Evolutionary conservation across 2,797 vertebrate species (phyloP).

Genomic region (Borostomias antarcticus): DNA sequence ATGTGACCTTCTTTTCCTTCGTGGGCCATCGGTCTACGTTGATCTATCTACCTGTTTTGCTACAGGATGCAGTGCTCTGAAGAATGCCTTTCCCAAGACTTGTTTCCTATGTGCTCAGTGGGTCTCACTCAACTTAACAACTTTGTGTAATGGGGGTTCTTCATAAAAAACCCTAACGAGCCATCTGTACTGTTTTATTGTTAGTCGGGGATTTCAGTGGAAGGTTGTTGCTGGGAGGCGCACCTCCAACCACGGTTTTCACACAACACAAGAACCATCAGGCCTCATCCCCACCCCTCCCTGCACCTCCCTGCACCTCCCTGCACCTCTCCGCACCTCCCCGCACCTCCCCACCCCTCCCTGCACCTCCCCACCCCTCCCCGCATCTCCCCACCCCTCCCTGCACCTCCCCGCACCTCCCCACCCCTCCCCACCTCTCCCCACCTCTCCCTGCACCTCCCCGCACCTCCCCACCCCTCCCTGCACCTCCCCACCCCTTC

Average conservation of each 20-base stretch:
- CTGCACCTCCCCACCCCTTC: conserved; percentile 15
- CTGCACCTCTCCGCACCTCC: conserved; percentile 1
- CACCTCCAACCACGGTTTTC: conserved; percentile 9
- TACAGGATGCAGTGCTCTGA: conserved; percentile 5
- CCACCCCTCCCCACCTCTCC: too few relatives aligned
- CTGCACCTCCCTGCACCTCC: neutral
- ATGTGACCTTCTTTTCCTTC: conserved; percentile 35
- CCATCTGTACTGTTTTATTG: conserved; percentile 34
- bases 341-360: conserved; percentile 14
- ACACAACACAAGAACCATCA: neutral
- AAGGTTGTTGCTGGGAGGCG: neutral
- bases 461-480: too few relatives aligned
- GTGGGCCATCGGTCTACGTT: conserved; percentile 25
- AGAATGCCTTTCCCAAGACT: conserved; percentile 18
- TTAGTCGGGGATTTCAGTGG: neutral
- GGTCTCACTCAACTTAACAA: conserved; percentile 32
- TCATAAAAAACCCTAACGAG: conserved; percentile 35
- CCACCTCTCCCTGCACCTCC: conserved; percentile 2
- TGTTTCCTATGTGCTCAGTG: conserved; percentile 17
- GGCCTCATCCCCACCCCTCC: conserved; percentile 8
- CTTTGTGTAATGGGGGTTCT: conserved; percentile 19
- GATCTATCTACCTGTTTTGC: conserved; percentile 1
- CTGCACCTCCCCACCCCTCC: neutral
- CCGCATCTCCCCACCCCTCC: conserved; percentile 15
- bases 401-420: neutral